phyloP scores from a whole-genome alignment of 2,888 invertebrate genomes.

The Coecobrya sp. region DNA sequence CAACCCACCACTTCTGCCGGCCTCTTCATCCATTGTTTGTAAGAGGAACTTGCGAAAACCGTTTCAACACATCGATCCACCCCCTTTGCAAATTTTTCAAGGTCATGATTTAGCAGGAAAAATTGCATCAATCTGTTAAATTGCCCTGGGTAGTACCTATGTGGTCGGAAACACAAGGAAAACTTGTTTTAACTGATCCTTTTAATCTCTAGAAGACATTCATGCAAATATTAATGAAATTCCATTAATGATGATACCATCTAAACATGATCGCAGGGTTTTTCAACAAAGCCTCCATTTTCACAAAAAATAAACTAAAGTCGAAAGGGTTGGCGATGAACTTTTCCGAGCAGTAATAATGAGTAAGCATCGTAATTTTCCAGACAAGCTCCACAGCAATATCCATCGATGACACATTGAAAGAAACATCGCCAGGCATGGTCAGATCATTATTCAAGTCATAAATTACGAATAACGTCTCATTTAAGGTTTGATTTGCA shows the following conservation, averaged over 20 bases:
- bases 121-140: constrained; percentile 69
- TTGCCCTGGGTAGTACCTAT: constrained; percentile 82
- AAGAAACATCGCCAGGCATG: constrained; percentile 43
- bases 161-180: background rate
- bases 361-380: constrained; percentile 74
- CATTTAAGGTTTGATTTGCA: constrained; percentile 39
- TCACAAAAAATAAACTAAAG: constrained; percentile 72
- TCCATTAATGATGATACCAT: no score
- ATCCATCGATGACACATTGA: constrained; percentile 65
- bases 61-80: constrained; percentile 80
- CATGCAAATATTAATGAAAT: no score
- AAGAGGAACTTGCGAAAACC: constrained; percentile 59
- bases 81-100: constrained; percentile 63
- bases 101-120: constrained; percentile 62
- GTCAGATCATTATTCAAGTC: background rate
- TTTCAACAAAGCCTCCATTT: constrained; percentile 74
- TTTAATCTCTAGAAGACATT: no score
- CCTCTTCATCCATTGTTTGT: constrained; percentile 69
- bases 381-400: constrained; percentile 73
- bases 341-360: constrained; percentile 74
- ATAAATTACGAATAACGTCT: background rate
- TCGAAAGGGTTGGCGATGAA: constrained; percentile 55
- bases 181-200: background rate
- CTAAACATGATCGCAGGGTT: constrained; percentile 70
- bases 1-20: constrained; percentile 69